Conservation (phyloP, 92 coral and sea anemone genomes). For the Bergia sp. region DNA sequence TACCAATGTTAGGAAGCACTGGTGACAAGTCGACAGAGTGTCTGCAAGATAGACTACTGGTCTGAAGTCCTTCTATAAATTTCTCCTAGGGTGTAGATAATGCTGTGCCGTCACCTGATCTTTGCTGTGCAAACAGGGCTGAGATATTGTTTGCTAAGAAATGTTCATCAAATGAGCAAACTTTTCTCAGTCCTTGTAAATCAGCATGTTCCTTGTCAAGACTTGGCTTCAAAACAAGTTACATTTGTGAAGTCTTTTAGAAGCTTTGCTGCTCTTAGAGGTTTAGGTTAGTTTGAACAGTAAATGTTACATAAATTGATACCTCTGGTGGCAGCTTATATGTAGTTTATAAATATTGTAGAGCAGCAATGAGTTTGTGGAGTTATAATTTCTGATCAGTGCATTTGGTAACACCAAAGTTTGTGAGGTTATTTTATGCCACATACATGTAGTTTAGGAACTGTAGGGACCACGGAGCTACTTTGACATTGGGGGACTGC, state of each 20-base stretch:
- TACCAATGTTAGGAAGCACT: not conserved
- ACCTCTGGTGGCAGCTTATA: no score
- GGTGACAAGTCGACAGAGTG: not conserved
- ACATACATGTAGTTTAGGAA: no score
- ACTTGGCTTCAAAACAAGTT: conserved; percentile 38
- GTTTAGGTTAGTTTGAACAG: conserved; percentile 37
- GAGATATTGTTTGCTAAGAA: conserved; percentile 42
- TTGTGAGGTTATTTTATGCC: no score
- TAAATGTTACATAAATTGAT: no score
- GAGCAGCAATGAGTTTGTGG: no score
- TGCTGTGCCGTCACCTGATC: conserved; percentile 37
- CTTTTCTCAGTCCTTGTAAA: conserved; percentile 20
- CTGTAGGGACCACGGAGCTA: no score
- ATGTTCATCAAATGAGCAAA: conserved; percentile 34
- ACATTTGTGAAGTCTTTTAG: conserved; percentile 41
- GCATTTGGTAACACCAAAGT: no score
- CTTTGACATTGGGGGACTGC: no score
- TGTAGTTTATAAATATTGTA: no score
- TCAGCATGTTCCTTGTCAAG: conserved; percentile 32
- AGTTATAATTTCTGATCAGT: no score
- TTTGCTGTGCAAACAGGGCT: conserved; percentile 43
- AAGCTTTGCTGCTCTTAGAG: not conserved
- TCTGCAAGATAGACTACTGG: not conserved
- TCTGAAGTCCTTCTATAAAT: conserved; percentile 23
- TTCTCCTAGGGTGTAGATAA: conserved; percentile 41